Base-by-base conservation (phyloP, 2,113 vertebrate species). In the Hemichromis elongatus region DNA sequence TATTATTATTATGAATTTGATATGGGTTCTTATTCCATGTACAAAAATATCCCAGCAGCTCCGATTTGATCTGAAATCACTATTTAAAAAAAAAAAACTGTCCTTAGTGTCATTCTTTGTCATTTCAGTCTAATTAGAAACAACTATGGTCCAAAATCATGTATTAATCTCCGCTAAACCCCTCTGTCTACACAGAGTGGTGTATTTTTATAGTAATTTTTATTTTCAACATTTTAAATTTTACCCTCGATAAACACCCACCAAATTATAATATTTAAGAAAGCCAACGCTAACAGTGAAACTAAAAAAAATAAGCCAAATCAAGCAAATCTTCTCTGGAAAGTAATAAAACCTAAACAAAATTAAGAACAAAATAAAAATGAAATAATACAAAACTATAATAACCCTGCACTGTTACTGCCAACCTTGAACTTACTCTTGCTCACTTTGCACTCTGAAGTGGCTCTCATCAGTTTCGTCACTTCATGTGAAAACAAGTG, bases 11-110 rank as follows among this genome's bases (percentile, higher is more conserved):
- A n/a, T n/a, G n/a, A n/a, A n/a, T n/a, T n/a, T n/a, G n/a, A n/a
- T n/a, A n/a, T n/a, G n/a, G n/a, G n/a, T n/a, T n/a, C 59, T 35
- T 57, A 33, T 61, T 61, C 57, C 16, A 61, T 61, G 57, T 33
- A 9, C 28, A 61, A 61, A 61, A 61, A 35, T 19, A 61, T 61
- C 57, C 57, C 28, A 19, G 2, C 57, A 61, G 57, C 57, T 61
- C 28, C 19, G 28, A 61, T 61, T 33, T 35, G 28, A 61, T 61
- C 30, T 61, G 30, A n/a, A 35, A n/a, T 61, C 7, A 61, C 57
- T n/a, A 35, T 61, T 35, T 0, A 0, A 57, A 11, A 61, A 35
- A 1, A n/a, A 7, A 18, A 30, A 61, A 6, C 30, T 7, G 18
- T 61, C 18, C 30, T 61, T 61, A 35, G 57, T 33, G 30, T 61